Conservation (phyloP, 2,113 vertebrate genomes). For the Perognathus longimembris region DNA sequence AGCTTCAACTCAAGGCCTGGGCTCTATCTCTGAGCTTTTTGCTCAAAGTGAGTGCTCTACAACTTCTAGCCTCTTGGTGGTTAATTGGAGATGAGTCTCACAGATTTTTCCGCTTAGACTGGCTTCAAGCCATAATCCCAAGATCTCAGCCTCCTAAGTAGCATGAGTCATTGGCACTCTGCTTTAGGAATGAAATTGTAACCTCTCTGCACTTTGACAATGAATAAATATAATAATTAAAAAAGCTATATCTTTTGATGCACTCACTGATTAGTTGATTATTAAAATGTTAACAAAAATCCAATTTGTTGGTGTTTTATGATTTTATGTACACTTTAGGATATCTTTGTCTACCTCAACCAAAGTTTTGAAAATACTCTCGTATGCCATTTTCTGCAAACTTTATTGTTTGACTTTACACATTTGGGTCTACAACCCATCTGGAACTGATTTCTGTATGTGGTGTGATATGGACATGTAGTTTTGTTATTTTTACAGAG, state of each 20-base stretch:
- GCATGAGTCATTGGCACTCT: no score
- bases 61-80: no score
- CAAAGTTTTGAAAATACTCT: neutral
- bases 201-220: no score
- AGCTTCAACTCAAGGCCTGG: no score
- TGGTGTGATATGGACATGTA: neutral
- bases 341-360: neutral
- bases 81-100: no score
- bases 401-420: slow-evolving; percentile 9
- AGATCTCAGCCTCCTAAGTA: no score
- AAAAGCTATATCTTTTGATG: neutral
- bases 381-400: neutral
- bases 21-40: no score
- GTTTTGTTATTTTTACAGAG: neutral
- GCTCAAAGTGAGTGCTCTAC: no score
- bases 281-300: slow-evolving; percentile 10
- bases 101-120: no score
- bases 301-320: slow-evolving; percentile 11
- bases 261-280: slow-evolving; percentile 24
- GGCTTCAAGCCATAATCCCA: no score
- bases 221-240: no score
- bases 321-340: neutral
- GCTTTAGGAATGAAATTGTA: no score
- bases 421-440: neutral
- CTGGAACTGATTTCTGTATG: slow-evolving; percentile 13